Conservation (phyloP, 2,888 invertebrate genomes). For the Macrophya annulata region DNA sequence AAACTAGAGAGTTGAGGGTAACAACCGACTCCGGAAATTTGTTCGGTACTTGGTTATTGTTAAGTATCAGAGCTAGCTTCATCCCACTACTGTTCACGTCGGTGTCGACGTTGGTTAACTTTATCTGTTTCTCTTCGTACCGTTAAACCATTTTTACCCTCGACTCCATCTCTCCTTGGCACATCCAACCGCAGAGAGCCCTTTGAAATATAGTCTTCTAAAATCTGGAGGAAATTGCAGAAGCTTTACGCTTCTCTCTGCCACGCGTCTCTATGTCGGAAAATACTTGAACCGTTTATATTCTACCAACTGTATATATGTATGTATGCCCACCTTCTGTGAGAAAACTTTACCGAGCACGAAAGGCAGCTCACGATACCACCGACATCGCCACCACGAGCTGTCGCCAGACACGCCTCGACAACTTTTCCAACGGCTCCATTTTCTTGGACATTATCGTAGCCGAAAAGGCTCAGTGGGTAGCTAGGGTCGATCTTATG, state of each 20-base stretch:
- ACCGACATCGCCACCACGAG: background rate
- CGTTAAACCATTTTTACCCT: background rate
- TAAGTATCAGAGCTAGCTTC: slow-evolving; percentile 23
- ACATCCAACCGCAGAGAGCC: background rate
- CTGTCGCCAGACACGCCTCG: slow-evolving; percentile 27
- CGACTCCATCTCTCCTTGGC: background rate
- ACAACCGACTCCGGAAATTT: slow-evolving; percentile 30
- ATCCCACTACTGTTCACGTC: background rate
- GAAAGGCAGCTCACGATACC: slow-evolving; percentile 11
- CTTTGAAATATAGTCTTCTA: slow-evolving; percentile 26
- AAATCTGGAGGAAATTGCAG: slow-evolving; percentile 33
- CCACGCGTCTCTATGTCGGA: background rate
- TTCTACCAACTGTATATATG: background rate
- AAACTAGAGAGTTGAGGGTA: background rate
- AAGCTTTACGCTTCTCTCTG: background rate
- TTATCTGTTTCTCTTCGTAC: slow-evolving; percentile 37
- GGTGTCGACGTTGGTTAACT: slow-evolving; percentile 19
- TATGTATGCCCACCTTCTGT: background rate
- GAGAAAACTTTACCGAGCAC: background rate
- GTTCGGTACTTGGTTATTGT: slow-evolving; percentile 39
- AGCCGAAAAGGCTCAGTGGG: slow-evolving; percentile 3
- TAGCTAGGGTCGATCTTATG: background rate
- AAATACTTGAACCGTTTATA: background rate
- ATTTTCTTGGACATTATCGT: slow-evolving; percentile 3
- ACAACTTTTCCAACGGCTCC: slow-evolving; percentile 33